These are phyloP conservation scores for Diglossa cyanea DNA, from an alignment of 2,797 vertebrate species.

Conservation along the genomic window DNA sequence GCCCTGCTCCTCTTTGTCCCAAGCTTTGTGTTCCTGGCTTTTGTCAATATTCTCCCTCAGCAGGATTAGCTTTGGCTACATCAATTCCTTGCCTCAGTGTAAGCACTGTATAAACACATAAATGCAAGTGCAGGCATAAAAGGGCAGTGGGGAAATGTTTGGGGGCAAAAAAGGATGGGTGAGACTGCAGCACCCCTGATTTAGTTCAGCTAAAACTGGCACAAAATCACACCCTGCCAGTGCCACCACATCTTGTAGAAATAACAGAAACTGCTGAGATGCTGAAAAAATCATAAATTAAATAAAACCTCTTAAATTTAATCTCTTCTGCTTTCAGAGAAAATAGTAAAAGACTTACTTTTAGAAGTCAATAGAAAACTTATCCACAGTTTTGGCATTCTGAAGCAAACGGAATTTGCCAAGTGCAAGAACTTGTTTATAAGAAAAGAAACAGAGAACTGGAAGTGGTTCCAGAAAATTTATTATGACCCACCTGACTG, in stretches of 20 bases:
- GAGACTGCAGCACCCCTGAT: background rate
- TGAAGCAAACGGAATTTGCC: conserved; percentile 1
- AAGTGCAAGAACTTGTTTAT: conserved; percentile 61
- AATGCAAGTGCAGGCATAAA: background rate
- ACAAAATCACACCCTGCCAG: background rate
- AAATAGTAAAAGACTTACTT: background rate
- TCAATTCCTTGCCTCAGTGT: background rate
- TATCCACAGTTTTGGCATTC: background rate
- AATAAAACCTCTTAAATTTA: background rate
- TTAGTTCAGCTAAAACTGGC: background rate
- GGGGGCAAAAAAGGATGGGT: background rate
- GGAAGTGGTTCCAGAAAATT: conserved; percentile 19
- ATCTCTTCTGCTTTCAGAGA: conserved; percentile 12
- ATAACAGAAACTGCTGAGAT: background rate
- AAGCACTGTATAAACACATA: background rate
- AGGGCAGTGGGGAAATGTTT: background rate
- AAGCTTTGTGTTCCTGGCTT: background rate
- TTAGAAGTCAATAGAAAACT: conserved; percentile 1
- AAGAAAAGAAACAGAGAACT: conserved; percentile 39
- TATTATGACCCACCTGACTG: conserved; percentile 22
- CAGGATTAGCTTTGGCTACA: background rate
- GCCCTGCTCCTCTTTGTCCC: background rate
- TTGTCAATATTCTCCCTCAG: background rate
- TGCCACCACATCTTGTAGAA: background rate
- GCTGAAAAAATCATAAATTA: background rate